A percentile compares a stretch with the other conserved stretches of the same genome.
Evolutionary conservation across 2,797 vertebrate species (phyloP).

Genomic region (Knipowitschia caucasica): DNA sequence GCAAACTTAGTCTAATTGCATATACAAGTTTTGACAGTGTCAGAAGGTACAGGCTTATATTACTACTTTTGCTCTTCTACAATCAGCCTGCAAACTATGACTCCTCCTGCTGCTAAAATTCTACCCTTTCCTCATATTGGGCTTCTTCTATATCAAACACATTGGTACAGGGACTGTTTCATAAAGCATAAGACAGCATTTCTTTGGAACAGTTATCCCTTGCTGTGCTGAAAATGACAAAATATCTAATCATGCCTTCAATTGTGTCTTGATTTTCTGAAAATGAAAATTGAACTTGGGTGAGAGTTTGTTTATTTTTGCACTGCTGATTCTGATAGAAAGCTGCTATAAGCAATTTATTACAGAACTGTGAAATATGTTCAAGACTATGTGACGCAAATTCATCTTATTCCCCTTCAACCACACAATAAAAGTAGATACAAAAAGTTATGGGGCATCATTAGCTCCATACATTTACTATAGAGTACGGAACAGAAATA

Average conservation of each 20-base stretch:
- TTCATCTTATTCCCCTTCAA: conserved; percentile 22
- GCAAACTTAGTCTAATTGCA: neutral
- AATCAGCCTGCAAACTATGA: no score
- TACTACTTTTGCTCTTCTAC: no score
- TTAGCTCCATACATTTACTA: conserved; percentile 43
- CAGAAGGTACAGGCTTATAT: no score
- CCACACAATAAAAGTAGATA: conserved; percentile 37
- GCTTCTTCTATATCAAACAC: no score
- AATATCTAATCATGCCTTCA: conserved; percentile 34
- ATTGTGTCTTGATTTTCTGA: conserved; percentile 25
- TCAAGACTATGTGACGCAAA: conserved; percentile 17
- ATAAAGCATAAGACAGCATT: conserved; percentile 4
- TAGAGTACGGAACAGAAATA: conserved; percentile 32
- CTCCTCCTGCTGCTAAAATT: no score
- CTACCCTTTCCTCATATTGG: no score
- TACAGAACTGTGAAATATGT: conserved; percentile 40
- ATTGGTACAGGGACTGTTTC: no score
- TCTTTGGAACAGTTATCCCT: conserved; percentile 24
- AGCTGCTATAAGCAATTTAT: conserved; percentile 17
- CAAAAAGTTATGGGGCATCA: conserved; percentile 32
- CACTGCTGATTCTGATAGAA: conserved; percentile 32
- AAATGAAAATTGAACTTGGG: conserved; percentile 33
- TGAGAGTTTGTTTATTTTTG: conserved; percentile 27
- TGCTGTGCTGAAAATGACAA: conserved; percentile 18
- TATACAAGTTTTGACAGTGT: neutral